Conservation (phyloP, 2,797 vertebrate species). For the Rhinichthys osculus region DNA sequence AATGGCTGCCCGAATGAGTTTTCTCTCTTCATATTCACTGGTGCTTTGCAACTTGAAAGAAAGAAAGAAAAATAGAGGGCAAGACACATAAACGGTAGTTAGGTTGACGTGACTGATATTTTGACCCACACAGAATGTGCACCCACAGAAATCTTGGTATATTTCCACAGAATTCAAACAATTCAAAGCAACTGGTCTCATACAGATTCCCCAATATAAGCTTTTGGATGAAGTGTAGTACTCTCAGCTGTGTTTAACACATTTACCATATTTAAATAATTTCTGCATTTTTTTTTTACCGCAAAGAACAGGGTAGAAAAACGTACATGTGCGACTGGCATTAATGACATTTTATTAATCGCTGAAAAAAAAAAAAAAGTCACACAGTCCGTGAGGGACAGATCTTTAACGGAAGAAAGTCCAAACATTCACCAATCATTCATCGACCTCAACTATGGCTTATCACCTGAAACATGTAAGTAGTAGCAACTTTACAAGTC, state of each 20-base stretch:
- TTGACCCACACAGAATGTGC: constrained; percentile 10
- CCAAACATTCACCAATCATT: too few species aligned
- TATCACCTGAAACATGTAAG: too few species aligned
- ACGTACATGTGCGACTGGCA: too few species aligned
- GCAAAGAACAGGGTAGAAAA: too few species aligned
- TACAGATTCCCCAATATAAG: background rate
- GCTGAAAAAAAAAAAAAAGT: too few species aligned
- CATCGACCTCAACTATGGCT: too few species aligned
- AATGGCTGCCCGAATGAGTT: constrained; percentile 92
- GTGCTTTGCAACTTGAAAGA: constrained; percentile 82
- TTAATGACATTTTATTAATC: too few species aligned
- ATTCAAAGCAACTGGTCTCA: background rate
- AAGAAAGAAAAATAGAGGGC: background rate
- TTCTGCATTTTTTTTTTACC: too few species aligned
- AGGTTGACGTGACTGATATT: constrained; percentile 10
- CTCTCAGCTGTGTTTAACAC: background rate
- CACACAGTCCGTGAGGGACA: too few species aligned
- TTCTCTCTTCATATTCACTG: constrained; percentile 91
- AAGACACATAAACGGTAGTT: constrained; percentile 26
- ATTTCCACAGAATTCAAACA: constrained; percentile 10
- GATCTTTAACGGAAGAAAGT: too few species aligned
- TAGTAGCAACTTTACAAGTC: too few species aligned
- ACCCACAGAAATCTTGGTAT: constrained; percentile 4
- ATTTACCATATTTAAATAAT: background rate
- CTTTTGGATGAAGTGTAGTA: background rate